These are phyloP conservation scores for Orchesellides sinensis DNA, from an alignment of 2,888 invertebrate genomes.

Conservation along the genomic window DNA sequence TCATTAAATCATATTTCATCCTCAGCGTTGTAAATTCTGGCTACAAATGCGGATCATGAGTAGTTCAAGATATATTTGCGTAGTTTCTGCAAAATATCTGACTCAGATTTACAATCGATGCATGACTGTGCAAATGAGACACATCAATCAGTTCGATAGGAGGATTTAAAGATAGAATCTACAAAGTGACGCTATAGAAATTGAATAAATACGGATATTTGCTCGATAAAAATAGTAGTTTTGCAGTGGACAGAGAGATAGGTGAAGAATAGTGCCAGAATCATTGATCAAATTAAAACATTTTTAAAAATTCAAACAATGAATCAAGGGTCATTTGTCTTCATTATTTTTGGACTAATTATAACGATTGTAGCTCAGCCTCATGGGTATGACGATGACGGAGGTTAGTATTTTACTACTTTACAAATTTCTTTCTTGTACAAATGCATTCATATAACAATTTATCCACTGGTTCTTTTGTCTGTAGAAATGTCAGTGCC, in stretches of 20 bases:
- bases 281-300: too few species aligned
- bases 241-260: too few species aligned
- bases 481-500: constrained; percentile 66
- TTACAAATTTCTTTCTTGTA: too few species aligned
- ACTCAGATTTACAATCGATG: constrained; percentile 28
- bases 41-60: constrained; percentile 27
- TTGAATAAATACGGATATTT: neutral
- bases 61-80: constrained; percentile 33
- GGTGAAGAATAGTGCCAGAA: too few species aligned
- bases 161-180: neutral
- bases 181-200: neutral
- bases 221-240: too few species aligned
- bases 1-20: constrained; percentile 38
- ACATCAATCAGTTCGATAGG: constrained; percentile 44
- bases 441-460: too few species aligned
- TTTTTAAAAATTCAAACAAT: too few species aligned
- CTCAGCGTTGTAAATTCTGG: too few species aligned
- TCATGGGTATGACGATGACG: constrained; percentile 58
- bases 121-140: constrained; percentile 53
- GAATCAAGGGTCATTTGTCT: neutral
- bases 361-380: constrained; percentile 13
- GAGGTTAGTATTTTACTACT: too few species aligned
- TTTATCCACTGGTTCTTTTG: neutral
- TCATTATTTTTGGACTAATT: constrained; percentile 19
- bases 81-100: constrained; percentile 37